Percentiles rank a stretch among this genome's conserved stretches.
phyloP scores from a whole-genome alignment of 23 tunicate genomes.

The Styela plicata region DNA sequence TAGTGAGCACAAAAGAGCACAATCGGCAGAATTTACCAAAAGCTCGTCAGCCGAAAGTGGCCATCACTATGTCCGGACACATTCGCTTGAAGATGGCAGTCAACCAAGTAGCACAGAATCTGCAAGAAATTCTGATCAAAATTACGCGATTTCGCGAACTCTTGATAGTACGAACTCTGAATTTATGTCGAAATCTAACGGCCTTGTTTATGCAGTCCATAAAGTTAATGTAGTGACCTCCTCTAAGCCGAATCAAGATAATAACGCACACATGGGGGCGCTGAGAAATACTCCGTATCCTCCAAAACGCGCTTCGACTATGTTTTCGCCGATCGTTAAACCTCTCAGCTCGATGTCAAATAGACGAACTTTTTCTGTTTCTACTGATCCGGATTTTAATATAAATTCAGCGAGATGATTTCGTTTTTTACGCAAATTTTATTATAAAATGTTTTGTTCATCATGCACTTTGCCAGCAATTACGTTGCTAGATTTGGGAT shows the following conservation, averaged over 20 bases:
- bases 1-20: not conserved
- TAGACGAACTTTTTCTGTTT: not conserved
- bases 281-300: conserved; percentile 9
- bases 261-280: not conserved
- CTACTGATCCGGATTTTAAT: conserved; percentile 6
- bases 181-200: conserved; percentile 1
- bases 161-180: not conserved
- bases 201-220: conserved; percentile 19
- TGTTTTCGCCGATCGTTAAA: conserved; percentile 19
- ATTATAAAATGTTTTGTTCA: too few relatives aligned
- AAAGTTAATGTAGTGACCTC: conserved; percentile 8
- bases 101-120: not conserved
- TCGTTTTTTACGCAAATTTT: too few relatives aligned
- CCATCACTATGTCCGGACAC: not conserved
- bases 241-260: not conserved
- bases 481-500: too few relatives aligned
- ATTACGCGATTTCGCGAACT: not conserved
- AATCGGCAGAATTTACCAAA: conserved; percentile 4
- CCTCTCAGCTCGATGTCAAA: conserved; percentile 15
- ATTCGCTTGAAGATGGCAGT: not conserved
- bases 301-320: conserved; percentile 1
- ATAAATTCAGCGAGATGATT: conserved; percentile 24
- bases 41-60: not conserved
- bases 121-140: not conserved
- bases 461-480: too few relatives aligned